phyloP scores from a whole-genome alignment of 2,797 vertebrate genomes.

The Sphaeramia orbicularis region DNA sequence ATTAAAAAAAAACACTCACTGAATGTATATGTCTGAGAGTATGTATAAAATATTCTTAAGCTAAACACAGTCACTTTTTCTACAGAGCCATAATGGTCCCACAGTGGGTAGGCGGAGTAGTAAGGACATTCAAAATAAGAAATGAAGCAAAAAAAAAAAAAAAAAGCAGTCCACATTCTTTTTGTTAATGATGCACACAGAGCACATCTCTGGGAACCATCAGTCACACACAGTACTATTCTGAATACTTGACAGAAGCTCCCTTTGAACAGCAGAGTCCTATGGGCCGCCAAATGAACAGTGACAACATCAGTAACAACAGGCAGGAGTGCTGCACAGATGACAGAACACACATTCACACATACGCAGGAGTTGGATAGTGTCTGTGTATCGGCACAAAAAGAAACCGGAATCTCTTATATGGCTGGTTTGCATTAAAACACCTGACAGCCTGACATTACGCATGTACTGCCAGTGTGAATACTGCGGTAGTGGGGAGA shows the following conservation, averaged over 20 bases:
- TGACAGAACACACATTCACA: slow-evolving; percentile 16
- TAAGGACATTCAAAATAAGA: slow-evolving; percentile 20
- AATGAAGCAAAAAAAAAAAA: slow-evolving; percentile 40
- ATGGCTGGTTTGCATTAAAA: background rate
- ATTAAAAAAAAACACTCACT: background rate
- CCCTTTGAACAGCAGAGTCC: slow-evolving; percentile 40
- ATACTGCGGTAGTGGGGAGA: background rate
- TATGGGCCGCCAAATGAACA: slow-evolving; percentile 86
- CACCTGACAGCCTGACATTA: background rate
- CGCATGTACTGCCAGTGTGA: background rate
- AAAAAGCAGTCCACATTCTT: background rate
- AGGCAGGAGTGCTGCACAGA: slow-evolving; percentile 69
- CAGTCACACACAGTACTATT: slow-evolving; percentile 18
- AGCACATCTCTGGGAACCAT: slow-evolving; percentile 74
- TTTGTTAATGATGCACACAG: slow-evolving; percentile 35
- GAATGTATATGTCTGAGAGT: slow-evolving; percentile 7
- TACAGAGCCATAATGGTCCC: slow-evolving; percentile 34
- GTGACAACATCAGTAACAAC: slow-evolving; percentile 87
- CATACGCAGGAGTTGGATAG: slow-evolving; percentile 8
- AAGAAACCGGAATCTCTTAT: slow-evolving; percentile 10
- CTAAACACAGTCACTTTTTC: slow-evolving; percentile 22
- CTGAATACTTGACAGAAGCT: slow-evolving; percentile 36
- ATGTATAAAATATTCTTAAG: slow-evolving; percentile 18
- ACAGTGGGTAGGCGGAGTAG: slow-evolving; percentile 10
- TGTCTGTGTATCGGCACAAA: background rate